Evolutionary conservation across 2,113 vertebrate genomes (phyloP).

Genomic region (Apus apus): DNA sequence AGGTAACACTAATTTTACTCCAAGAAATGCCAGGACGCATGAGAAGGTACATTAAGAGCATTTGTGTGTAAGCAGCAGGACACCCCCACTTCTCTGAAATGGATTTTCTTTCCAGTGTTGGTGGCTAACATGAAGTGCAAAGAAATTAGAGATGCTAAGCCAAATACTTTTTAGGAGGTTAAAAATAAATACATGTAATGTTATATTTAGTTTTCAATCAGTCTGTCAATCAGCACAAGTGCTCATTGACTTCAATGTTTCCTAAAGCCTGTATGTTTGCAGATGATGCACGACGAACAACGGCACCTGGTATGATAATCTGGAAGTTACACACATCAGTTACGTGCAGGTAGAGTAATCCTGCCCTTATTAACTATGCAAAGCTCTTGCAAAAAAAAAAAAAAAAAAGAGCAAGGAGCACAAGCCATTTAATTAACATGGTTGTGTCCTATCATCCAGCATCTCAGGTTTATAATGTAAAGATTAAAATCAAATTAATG

Average conservation of each 20-base stretch:
- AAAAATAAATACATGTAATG: not conserved
- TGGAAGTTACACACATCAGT: not conserved
- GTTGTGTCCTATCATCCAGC: constrained; percentile 10
- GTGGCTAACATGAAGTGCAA: not conserved
- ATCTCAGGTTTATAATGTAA: constrained; percentile 46
- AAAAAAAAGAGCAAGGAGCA: not conserved
- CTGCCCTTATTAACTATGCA: not conserved
- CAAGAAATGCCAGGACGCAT: not conserved
- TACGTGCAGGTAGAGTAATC: not conserved
- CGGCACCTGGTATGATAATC: rapidly evolving
- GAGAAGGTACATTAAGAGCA: not conserved
- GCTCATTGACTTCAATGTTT: not conserved
- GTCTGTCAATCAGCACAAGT: not conserved
- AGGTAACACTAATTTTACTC: not conserved
- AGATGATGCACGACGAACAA: not conserved
- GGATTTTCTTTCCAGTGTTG: not conserved
- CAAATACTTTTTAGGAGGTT: not conserved
- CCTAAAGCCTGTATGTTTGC: not conserved
- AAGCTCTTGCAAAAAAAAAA: not conserved
- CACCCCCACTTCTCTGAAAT: not conserved
- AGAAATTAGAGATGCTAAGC: not conserved
- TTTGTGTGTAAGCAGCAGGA: not conserved
- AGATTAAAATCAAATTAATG: constrained; percentile 62
- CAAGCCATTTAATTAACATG: constrained; percentile 36
- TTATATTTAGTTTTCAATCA: not conserved